phyloP scores from a whole-genome alignment of 2,797 vertebrate species.

The Danio kyathit region DNA sequence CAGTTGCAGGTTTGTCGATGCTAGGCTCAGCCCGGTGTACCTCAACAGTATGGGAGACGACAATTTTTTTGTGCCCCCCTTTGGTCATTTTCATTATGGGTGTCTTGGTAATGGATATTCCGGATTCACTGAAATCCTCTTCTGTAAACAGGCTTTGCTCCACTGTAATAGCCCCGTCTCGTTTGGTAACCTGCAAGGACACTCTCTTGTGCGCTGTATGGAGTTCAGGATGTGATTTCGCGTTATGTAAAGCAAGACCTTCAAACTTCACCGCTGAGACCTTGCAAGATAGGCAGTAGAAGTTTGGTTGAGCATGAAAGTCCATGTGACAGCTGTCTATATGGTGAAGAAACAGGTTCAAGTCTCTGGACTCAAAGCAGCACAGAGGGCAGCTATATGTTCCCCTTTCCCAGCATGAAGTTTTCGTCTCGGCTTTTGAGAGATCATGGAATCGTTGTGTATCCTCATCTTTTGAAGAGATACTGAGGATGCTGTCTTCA shows the following conservation, averaged over 20 bases:
- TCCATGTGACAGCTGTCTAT: conserved; percentile 92
- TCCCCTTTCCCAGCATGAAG: conserved; percentile 75
- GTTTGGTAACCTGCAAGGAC: conserved; percentile 85
- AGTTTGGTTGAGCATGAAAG: conserved; percentile 90
- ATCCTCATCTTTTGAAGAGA: conserved; percentile 71
- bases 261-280: conserved; percentile 89
- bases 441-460: conserved; percentile 72
- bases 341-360: conserved; percentile 91
- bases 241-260: conserved; percentile 91
- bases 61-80: conserved; percentile 92
- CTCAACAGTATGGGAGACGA: conserved; percentile 87
- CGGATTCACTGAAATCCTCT: conserved; percentile 81
- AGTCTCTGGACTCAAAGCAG: conserved; percentile 87
- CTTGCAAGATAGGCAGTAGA: conserved; percentile 87
- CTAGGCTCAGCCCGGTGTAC: conserved; percentile 77
- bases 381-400: conserved; percentile 89
- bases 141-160: conserved; percentile 87
- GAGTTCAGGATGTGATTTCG: conserved; percentile 81
- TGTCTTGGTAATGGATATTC: conserved; percentile 93
- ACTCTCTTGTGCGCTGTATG: conserved; percentile 73
- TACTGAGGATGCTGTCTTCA: conserved; percentile 82
- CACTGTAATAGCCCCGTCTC: conserved; percentile 84
- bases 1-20: conserved; percentile 70
- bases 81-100: conserved; percentile 97
- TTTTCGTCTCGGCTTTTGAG: conserved; percentile 73